These are phyloP conservation scores for Saturnia pavonia DNA, from an alignment of 2,888 invertebrate genomes.

Conservation along the genomic window DNA sequence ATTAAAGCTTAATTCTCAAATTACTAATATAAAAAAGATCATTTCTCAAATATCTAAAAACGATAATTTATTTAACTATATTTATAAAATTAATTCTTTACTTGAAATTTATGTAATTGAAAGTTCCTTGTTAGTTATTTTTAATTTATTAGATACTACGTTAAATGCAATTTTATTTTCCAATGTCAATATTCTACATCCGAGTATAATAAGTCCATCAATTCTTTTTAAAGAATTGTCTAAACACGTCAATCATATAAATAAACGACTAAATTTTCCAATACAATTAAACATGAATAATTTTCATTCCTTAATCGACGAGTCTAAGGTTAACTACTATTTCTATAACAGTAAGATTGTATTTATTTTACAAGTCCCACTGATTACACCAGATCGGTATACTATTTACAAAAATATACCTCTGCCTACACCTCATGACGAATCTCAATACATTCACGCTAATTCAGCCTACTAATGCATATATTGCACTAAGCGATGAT, in stretches of 20 bases:
- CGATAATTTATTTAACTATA: constrained; percentile 22
- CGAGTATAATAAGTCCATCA: background rate
- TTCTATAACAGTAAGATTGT: constrained; percentile 1
- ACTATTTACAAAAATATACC: constrained; percentile 1
- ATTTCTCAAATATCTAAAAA: too few relatives aligned
- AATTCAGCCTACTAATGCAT: background rate
- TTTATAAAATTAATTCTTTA: constrained; percentile 18
- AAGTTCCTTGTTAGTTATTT: constrained; percentile 26
- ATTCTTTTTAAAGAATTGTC: background rate
- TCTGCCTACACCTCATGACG: constrained; percentile 9
- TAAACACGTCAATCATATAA: background rate
- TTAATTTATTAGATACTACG: constrained; percentile 21
- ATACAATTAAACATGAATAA: background rate
- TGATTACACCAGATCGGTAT: background rate
- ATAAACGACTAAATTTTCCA: constrained; percentile 14
- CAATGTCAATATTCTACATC: background rate
- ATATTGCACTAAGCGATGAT: constrained; percentile 4
- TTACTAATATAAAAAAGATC: constrained; percentile 24
- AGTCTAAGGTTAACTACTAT: background rate
- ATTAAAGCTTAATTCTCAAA: constrained; percentile 27
- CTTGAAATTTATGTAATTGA: background rate
- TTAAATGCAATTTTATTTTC: constrained; percentile 6
- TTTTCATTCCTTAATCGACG: constrained; percentile 3
- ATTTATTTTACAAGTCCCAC: background rate
- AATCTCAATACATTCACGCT: background rate